phyloP scores from a whole-genome alignment of 2,888 invertebrate genomes.

The Herminia tarsipennalis region DNA sequence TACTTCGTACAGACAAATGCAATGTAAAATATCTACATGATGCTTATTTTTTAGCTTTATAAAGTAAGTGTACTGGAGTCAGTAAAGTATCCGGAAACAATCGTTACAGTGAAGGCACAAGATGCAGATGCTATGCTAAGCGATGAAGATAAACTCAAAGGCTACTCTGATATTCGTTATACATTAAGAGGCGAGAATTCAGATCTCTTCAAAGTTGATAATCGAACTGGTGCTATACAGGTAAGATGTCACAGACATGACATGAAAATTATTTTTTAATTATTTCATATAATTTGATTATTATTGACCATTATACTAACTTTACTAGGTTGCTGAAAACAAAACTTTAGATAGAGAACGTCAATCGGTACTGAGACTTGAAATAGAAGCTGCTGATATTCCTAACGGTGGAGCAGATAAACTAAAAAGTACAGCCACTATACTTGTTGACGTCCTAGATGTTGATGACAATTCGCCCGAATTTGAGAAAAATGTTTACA shows the following conservation, averaged over 20 bases:
- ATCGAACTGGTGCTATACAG: conserved; percentile 88
- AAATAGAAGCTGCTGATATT: conserved; percentile 91
- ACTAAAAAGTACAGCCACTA: conserved; percentile 86
- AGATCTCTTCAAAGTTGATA: conserved; percentile 89
- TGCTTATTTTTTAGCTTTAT: conserved; percentile 78
- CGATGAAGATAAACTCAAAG: conserved; percentile 82
- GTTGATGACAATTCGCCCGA: conserved; percentile 92
- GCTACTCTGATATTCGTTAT: conserved; percentile 90
- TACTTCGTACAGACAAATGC: not conserved
- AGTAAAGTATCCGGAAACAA: conserved; percentile 87
- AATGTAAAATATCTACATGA: not conserved
- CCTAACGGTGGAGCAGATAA: conserved; percentile 89
- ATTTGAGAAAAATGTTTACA: conserved; percentile 88
- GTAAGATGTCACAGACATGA: conserved; percentile 53
- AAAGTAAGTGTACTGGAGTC: conserved; percentile 90
- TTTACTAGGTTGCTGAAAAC: conserved; percentile 84
- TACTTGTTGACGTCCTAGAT: conserved; percentile 89
- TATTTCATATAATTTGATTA: too few relatives aligned
- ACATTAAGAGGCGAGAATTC: conserved; percentile 90
- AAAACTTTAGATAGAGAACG: conserved; percentile 90
- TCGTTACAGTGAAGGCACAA: conserved; percentile 89
- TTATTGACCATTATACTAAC: not conserved
- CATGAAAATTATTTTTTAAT: too few relatives aligned
- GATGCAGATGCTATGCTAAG: conserved; percentile 89
- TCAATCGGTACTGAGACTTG: conserved; percentile 88